These are phyloP conservation scores for Myotis daubentonii DNA, from an alignment of 2,797 vertebrate species.

Conservation along the genomic window DNA sequence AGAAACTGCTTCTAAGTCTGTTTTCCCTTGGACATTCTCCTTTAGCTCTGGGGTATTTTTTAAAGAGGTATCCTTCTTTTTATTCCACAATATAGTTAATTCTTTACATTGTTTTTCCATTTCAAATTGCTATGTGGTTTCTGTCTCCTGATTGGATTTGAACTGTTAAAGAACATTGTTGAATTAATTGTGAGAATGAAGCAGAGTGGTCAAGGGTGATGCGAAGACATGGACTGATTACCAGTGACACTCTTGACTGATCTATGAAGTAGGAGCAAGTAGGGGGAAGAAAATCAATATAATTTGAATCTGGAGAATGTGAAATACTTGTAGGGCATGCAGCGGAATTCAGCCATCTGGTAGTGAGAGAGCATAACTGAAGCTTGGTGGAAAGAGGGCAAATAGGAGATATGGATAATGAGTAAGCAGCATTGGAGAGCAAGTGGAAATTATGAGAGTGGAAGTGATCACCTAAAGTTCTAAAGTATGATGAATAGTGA, in stretches of 20 bases:
- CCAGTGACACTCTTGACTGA: not conserved
- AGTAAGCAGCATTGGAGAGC: not conserved
- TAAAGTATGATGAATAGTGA: not conserved
- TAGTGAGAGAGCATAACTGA: not conserved
- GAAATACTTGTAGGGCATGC: not conserved
- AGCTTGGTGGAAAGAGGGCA: not conserved
- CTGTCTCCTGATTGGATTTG: not conserved
- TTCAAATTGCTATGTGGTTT: not conserved
- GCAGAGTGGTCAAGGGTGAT: not conserved
- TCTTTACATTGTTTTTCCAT: not conserved
- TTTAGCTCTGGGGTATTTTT: not conserved
- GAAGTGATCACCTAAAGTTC: not conserved
- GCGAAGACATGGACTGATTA: not conserved
- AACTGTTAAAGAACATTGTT: not conserved
- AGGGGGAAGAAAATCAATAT: not conserved
- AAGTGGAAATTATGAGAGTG: not conserved
- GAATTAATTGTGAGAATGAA: not conserved
- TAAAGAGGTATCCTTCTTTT: not conserved
- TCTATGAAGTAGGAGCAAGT: not conserved
- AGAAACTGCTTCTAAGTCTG: not conserved
- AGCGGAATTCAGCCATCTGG: not conserved
- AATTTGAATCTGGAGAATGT: not conserved
- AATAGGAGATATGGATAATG: not conserved
- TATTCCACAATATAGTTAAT: not conserved
- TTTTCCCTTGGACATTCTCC: not conserved